Conservation (phyloP, 2,113 vertebrate genomes). For the Nestor notabilis region DNA sequence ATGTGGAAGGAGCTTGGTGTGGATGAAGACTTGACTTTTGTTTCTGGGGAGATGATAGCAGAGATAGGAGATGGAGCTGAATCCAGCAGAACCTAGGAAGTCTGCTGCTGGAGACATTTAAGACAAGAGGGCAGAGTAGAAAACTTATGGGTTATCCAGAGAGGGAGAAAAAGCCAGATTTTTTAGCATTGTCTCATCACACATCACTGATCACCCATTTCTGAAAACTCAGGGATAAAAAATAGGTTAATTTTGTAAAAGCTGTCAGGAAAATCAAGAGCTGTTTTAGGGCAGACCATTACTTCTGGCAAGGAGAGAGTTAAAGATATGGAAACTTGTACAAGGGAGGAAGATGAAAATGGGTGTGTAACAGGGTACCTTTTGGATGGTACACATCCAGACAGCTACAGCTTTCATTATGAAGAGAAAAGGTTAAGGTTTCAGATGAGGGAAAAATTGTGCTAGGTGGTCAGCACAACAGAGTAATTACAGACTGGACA, state of each 20-base stretch:
- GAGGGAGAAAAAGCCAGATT: not conserved
- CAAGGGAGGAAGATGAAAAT: not conserved
- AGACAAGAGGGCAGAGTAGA: not conserved
- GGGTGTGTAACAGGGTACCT: not conserved
- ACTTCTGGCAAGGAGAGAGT: not conserved
- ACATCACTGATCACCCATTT: not conserved
- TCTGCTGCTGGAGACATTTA: not conserved
- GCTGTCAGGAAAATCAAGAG: not conserved
- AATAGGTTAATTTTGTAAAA: not conserved
- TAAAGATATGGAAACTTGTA: not conserved
- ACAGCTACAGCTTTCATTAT: not conserved
- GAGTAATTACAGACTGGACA: not conserved
- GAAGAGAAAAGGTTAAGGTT: not conserved
- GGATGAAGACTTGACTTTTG: not conserved
- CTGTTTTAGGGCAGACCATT: not conserved
- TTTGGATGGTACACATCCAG: not conserved
- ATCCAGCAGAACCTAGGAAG: not conserved
- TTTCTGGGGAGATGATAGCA: not conserved
- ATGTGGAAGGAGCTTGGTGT: not conserved
- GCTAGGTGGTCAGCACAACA: not conserved
- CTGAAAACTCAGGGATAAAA: not conserved
- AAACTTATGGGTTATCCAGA: not conserved
- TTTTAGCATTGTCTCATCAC: not conserved
- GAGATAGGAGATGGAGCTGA: not conserved
- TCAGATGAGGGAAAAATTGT: not conserved